These are phyloP conservation scores for Scytalopus superciliaris DNA, from an alignment of 2,113 vertebrate genomes.

Conservation along the genomic window DNA sequence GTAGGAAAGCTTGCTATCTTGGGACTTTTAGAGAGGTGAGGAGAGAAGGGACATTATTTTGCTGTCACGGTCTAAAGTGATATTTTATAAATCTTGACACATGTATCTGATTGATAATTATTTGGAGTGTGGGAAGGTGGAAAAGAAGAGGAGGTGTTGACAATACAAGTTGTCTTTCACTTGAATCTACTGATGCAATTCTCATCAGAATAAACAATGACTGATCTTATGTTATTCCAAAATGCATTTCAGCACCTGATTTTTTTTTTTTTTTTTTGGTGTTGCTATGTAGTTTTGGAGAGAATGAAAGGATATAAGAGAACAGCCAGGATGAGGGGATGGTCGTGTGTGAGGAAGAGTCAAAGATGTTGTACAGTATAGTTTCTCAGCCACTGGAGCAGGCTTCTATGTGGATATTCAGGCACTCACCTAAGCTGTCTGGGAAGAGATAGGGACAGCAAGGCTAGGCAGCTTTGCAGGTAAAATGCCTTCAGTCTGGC, in stretches of 20 bases:
- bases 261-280: not conserved
- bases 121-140: not conserved
- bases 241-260: not conserved
- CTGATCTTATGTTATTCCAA: not conserved
- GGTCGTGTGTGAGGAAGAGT: not conserved
- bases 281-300: not conserved
- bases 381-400: not conserved
- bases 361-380: not conserved
- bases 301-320: not conserved
- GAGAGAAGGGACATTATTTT: not conserved
- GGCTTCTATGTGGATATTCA: not conserved
- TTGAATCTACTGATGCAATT: not conserved
- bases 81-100: not conserved
- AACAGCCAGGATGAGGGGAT: not conserved
- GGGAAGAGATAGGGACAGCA: not conserved
- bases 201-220: not conserved
- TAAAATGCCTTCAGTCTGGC: not conserved
- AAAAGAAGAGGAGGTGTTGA: not conserved
- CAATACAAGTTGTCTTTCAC: not conserved
- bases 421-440: not conserved
- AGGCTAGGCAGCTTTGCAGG: not conserved
- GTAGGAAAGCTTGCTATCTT: not conserved
- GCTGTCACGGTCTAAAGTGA: not conserved
- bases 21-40: not conserved
- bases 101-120: not conserved